These are phyloP conservation scores for Chrysopa pallens DNA, from an alignment of 1,140 invertebrate species.

Conservation along the genomic window DNA sequence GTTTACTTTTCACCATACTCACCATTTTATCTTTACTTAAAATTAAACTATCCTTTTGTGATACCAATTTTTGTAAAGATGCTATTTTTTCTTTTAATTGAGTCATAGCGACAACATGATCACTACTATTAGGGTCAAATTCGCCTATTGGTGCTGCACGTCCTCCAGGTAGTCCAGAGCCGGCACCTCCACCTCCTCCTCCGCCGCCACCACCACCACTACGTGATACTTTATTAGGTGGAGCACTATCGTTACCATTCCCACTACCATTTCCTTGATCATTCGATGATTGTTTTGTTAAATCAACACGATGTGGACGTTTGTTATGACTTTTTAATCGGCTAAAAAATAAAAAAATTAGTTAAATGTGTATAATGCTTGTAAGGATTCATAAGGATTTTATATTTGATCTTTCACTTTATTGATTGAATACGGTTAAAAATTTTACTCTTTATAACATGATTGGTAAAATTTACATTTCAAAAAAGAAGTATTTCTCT, in stretches of 20 bases:
- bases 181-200: conserved; percentile 16
- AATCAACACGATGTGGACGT: conserved; percentile 50
- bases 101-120: conserved; percentile 86
- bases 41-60: conserved; percentile 68
- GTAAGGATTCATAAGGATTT: too few species aligned
- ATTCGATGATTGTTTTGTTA: conserved; percentile 39
- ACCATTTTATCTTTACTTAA: conserved; percentile 85
- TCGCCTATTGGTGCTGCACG: conserved; percentile 22
- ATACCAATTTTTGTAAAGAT: conserved; percentile 74
- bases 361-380: conserved; percentile 5
- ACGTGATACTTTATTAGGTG: conserved; percentile 26
- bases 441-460: too few species aligned
- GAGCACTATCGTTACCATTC: conserved; percentile 21
- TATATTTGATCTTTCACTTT: too few species aligned
- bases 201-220: conserved; percentile 19
- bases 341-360: neutral
- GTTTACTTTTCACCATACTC: conserved; percentile 10
- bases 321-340: conserved; percentile 50
- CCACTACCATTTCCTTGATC: conserved; percentile 19
- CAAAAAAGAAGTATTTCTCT: too few species aligned
- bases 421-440: too few species aligned
- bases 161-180: conserved; percentile 9
- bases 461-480: too few species aligned
- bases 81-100: conserved; percentile 88
- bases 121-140: conserved; percentile 71